These are phyloP conservation scores for Falco peregrinus DNA, from an alignment of 2,797 vertebrate species.

Conservation along the genomic window DNA sequence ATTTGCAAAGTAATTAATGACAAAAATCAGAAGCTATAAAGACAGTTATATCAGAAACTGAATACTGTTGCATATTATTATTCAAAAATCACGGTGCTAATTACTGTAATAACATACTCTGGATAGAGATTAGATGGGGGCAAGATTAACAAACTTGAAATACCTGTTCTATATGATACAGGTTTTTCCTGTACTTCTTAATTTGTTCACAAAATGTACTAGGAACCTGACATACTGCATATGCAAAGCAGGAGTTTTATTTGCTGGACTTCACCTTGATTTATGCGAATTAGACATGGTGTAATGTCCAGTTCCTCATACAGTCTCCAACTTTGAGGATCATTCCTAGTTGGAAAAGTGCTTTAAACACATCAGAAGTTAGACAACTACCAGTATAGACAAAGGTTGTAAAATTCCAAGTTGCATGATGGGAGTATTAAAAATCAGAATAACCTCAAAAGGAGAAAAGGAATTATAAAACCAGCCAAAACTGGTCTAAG, in stretches of 20 bases:
- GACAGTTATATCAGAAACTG: neutral
- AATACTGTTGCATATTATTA: neutral
- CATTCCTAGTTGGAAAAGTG: neutral
- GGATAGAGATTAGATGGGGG: neutral
- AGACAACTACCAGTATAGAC: neutral
- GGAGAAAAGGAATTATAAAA: neutral
- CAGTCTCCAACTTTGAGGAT: neutral
- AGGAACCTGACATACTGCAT: neutral
- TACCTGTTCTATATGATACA: neutral
- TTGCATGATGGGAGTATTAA: neutral
- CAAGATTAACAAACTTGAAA: constrained; percentile 13
- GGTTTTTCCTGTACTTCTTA: neutral
- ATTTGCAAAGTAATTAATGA: neutral
- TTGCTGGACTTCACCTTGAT: neutral
- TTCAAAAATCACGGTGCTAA: neutral
- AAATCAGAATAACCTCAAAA: neutral
- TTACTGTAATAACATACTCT: constrained; percentile 11
- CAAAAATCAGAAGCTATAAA: neutral
- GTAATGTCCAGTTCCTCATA: neutral
- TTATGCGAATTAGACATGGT: neutral
- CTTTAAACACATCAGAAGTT: neutral
- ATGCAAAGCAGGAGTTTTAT: neutral
- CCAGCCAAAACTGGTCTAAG: neutral
- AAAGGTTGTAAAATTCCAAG: neutral
- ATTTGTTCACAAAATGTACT: neutral